phyloP scores from a whole-genome alignment of 2,113 vertebrate species.

The Hyaena hyaena region DNA sequence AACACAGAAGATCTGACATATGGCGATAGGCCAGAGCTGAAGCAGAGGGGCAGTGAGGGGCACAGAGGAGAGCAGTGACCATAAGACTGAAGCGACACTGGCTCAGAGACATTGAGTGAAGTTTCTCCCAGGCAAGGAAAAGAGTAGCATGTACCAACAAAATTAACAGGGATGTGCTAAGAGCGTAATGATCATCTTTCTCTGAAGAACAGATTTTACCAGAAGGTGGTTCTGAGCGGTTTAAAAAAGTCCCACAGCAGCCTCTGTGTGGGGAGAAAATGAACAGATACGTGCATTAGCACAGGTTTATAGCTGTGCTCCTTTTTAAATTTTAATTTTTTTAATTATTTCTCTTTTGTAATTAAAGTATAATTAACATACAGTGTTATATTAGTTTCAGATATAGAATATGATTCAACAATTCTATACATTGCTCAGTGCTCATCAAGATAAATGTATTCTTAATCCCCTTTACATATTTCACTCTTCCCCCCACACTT shows the following conservation, averaged over 20 bases:
- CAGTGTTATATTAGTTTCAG: neutral
- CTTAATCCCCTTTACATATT: neutral
- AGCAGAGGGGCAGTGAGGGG: neutral
- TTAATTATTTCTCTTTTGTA: neutral
- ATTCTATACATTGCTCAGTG: neutral
- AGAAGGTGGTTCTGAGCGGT: neutral
- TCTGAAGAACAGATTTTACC: slow-evolving; percentile 33
- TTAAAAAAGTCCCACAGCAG: neutral
- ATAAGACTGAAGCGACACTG: neutral
- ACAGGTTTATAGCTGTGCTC: neutral
- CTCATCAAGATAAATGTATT: neutral
- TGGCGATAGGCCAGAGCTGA: too few relatives aligned
- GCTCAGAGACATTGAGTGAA: neutral
- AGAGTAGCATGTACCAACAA: neutral
- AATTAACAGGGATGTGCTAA: neutral
- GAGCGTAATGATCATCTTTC: slow-evolving; percentile 17
- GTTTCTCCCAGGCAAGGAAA: neutral
- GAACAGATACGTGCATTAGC: neutral
- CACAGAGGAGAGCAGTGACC: too few relatives aligned
- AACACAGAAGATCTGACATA: neutral
- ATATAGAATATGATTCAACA: neutral
- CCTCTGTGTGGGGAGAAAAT: neutral
- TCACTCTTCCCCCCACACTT: neutral
- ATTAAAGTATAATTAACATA: neutral
- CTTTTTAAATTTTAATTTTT: neutral